Base-by-base conservation (phyloP, 2,888 invertebrate species). In the Linyphia triangularis region DNA sequence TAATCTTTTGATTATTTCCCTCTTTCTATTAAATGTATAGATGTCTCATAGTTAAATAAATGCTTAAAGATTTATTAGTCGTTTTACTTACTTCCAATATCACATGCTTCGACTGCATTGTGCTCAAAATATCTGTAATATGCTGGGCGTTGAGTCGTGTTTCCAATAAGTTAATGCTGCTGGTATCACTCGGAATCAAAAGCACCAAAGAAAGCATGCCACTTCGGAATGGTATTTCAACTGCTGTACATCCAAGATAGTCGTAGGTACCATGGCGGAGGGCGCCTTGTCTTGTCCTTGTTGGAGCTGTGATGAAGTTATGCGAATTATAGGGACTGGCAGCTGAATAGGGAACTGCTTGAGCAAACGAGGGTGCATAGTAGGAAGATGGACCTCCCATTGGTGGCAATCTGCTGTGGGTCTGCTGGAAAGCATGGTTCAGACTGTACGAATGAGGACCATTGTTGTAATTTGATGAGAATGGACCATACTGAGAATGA, bases 171-270 rank as follows among this genome's bases (percentile, higher is more conserved):
- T 81, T 90, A 51, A 91, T 88, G 22, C 90, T 90, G 22, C 89
- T 85, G 2, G 89, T 79, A 57, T 90, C 89, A 70, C 78, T 78
- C 4, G 91, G 91, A 33, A 90, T 85, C 67, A 91, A 77, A 26
- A 88, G 82, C 0, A 91, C 85, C 59, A 91, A 70, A 3, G 91
- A 90, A 2, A 91, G 65, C 28, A 90, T 73, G 2, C 91, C 91
- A 37, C 89, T 90, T 69, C 88, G 88, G 77, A 91, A 90, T 10
- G 91, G 91, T 69, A 91, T 88, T 77, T 91, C 91, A 16, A 91
- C 88, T 4, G 88, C 90, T 5, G 90, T 91, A 37, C 91, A 90
- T 33, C 91, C 90, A 0, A 91, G 65, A 40, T 91, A 91, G 9
- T 88, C 79, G 63, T 90, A 86, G 22, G 90, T 75, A 3, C 90